Base-by-base conservation (phyloP, 2,797 vertebrate genomes). In the Pteronotus mesoamericanus region DNA sequence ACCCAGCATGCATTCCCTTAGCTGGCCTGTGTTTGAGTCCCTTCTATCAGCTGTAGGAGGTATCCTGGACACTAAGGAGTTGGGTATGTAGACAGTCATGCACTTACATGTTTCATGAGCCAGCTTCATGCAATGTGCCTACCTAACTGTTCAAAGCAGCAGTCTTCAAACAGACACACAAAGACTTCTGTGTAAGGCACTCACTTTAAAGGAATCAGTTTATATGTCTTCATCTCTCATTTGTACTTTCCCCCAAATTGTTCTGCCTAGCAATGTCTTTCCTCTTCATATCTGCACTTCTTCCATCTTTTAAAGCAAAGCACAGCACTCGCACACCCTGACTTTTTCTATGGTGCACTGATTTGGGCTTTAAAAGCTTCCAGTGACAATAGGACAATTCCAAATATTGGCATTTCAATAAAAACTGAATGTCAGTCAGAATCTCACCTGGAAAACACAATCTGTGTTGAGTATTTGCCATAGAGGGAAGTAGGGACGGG, bases 21-120 rank as follows among this genome's bases (percentile, higher is more conserved):
- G 87, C 55, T 94, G 94, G 97, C 37, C 55, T 84, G 44, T 21
- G 9, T 32, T 68, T 79, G 94, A 88, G 86, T 53, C 96, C 66
- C 80, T 69, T 46, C 39, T 29, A 24, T 42, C 9, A 75, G 39
- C 71, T 10, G 2, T 1, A 53, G 66, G 72, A 42, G 88, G 51
- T 26, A 42, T 64, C 46, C 64, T n/a, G n/a, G n/a, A 61, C n/a
- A 71, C 34, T 77, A 53, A 46, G 32, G 74, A 14, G 42, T 22
- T 3, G 7, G 32, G 79, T 57, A 26, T 9, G 8, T 0, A 79
- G 39, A 14, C 46, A 39, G 66, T 77, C 68, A 66, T 3, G 4
- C 82, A 34, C 24, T 51, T 16, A 37, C 16, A 18, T 15, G 26
- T 37, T 24, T 6, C 32, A 3, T 15, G 15, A n/a, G 46, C 85